Evolutionary conservation across 1,140 invertebrate species (phyloP).

Genomic region (Trichogramma pretiosum): DNA sequence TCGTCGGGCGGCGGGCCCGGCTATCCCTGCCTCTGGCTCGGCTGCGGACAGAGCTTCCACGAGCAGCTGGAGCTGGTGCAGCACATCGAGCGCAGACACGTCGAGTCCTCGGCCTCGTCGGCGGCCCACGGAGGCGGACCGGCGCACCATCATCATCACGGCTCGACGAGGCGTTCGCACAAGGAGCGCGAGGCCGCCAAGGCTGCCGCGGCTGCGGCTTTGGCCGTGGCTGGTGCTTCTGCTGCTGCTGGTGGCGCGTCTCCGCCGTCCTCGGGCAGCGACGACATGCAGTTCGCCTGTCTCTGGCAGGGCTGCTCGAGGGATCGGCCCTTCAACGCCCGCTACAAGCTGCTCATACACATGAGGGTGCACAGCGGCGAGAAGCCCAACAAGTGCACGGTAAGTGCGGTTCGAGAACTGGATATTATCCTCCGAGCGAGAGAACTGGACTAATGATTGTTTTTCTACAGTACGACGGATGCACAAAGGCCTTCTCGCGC

Average conservation of each 20-base stretch:
- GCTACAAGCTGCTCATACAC: constrained; percentile 93
- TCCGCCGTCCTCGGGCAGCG: constrained; percentile 32
- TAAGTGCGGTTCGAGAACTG: constrained; percentile 63
- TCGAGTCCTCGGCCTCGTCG: constrained; percentile 53
- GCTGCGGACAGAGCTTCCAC: constrained; percentile 69
- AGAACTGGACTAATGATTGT: too few relatives aligned
- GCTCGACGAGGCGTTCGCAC: constrained; percentile 21
- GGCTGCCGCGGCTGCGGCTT: constrained; percentile 12
- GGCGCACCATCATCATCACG: too few relatives aligned
- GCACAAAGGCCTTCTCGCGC: constrained; percentile 87
- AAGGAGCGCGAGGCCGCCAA: constrained; percentile 22
- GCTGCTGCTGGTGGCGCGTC: too few relatives aligned
- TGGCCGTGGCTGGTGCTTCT: constrained; percentile 11
- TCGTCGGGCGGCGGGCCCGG: constrained; percentile 21
- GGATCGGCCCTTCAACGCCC: constrained; percentile 83
- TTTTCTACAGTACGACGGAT: constrained; percentile 73
- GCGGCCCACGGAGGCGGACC: too few relatives aligned
- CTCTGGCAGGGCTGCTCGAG: constrained; percentile 84
- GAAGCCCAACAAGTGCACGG: constrained; percentile 92
- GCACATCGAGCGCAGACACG: constrained; percentile 85
- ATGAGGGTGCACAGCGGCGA: constrained; percentile 94
- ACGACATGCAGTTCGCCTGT: constrained; percentile 91
- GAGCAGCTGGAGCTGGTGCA: constrained; percentile 73
- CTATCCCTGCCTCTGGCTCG: constrained; percentile 72
- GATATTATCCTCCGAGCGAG: too few relatives aligned